Evolutionary conservation across 2,797 vertebrate genomes (phyloP), one percentile per base, ranked within the genome.

Genomic region (Esox lucius): DNA sequence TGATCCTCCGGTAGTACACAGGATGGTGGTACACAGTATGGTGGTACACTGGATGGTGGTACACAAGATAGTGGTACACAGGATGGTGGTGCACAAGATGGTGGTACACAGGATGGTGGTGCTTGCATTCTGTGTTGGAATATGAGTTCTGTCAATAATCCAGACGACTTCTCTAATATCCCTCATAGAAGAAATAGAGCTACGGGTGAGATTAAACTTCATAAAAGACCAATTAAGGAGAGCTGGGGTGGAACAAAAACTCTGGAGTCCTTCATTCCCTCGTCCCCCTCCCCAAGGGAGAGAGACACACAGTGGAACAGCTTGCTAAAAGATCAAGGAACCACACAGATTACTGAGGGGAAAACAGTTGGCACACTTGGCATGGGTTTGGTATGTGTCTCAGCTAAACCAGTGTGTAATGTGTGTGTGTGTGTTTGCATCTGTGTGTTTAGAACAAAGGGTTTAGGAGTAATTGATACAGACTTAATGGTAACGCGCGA

Each of bases 161-260:
- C 53, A 68, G 51, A 64, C 49, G 61, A 73, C 59, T 74, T 70
- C 39, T 22, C 49, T 51, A 28, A 71, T 39, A 51, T 56, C 49
- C 69, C 49, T 39, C 70, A 71, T 13, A 67, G 24, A 65, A 71
- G 61, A 76, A 64, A 76, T 49, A 7, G 62, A 71, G 70, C 69
- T 26, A 16, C 53, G 69, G 13, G 62, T 65, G 61, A 49, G 62
- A 71, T 71, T 56, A 42, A 19, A 49, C 48, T 56, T 70, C 68
- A 61, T 76, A 46, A 76, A 70, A 75, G 74, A 68, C 48, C 28
- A 53, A 71, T 71, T 71, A 71, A 76, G 73, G 13, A 61, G 73
- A 61, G 68, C 74, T 51, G 39, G 62, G 33, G 31, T 53, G 46
- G 68, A 75, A 62, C 56, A 22, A 26, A 71, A 76, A 61, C 42